phyloP scores from a whole-genome alignment of 2,113 vertebrate species.

The Dryoscopus gambensis region DNA sequence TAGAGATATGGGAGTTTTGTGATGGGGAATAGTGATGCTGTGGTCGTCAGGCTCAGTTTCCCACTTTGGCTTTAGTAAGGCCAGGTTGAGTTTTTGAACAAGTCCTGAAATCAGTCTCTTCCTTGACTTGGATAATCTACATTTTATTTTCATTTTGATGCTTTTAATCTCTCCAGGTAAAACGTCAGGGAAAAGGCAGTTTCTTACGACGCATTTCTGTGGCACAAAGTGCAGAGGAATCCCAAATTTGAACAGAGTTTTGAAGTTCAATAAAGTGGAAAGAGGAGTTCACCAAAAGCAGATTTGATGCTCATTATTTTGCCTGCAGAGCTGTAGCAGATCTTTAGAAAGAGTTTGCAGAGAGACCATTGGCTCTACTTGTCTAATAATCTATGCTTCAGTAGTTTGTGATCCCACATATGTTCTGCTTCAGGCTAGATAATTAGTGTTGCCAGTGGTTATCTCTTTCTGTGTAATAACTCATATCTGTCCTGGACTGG shows the following conservation, averaged over 20 bases:
- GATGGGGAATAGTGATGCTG: neutral
- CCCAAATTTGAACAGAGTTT: neutral
- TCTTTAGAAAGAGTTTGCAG: neutral
- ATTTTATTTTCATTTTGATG: neutral
- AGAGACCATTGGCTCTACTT: neutral
- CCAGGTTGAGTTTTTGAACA: neutral
- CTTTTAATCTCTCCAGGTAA: neutral
- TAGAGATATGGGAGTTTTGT: neutral
- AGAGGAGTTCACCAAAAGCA: neutral
- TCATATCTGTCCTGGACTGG: neutral
- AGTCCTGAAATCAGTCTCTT: neutral
- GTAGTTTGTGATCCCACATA: neutral
- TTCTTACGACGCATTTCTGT: neutral
- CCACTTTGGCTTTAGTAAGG: neutral
- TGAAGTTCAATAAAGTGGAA: neutral
- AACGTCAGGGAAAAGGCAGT: neutral
- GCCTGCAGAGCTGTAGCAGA: neutral
- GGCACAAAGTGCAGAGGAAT: neutral
- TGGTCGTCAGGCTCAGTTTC: neutral
- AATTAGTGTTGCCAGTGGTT: slow-evolving; percentile 8
- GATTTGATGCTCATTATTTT: neutral
- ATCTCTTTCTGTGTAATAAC: neutral
- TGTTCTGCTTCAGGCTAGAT: neutral
- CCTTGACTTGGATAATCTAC: neutral
- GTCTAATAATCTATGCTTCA: neutral